Percentiles rank a stretch among this genome's conserved stretches.
Conservation (phyloP, 1,140 invertebrate genomes). For the Zaprionus capensis region DNA sequence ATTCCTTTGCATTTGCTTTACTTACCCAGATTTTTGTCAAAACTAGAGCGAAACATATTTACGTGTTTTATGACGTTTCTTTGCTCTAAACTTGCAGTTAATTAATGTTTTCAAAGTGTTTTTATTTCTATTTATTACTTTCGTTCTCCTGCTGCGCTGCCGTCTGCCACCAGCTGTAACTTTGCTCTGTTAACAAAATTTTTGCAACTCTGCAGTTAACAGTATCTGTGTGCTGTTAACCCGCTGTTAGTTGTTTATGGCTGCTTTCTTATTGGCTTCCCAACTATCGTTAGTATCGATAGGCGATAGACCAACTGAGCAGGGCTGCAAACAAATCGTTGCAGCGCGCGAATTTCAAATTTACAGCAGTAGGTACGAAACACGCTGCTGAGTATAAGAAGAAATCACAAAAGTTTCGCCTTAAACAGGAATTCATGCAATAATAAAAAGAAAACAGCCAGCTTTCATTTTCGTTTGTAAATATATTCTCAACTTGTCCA, state of each 20-base stretch:
- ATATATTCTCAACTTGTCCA: constrained; percentile 32
- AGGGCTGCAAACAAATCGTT: neutral
- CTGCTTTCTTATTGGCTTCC: neutral
- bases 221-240: neutral
- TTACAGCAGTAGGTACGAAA: neutral
- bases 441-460: neutral
- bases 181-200: neutral
- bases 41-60: constrained; percentile 81
- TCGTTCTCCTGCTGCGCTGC: neutral
- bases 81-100: constrained; percentile 5
- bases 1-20: neutral
- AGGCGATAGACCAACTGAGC: neutral
- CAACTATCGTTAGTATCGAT: constrained; percentile 3
- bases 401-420: neutral
- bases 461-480: neutral
- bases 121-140: constrained; percentile 27
- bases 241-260: neutral
- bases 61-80: neutral
- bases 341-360: neutral
- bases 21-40: constrained; percentile 83
- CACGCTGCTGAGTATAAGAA: neutral
- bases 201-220: neutral
- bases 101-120: neutral
- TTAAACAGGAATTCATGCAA: neutral
- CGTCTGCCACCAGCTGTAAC: neutral